A percentile compares a stretch with the other conserved stretches of the same genome.
Conservation (phyloP, 1,140 invertebrate genomes). For the Melitaea cinxia region DNA sequence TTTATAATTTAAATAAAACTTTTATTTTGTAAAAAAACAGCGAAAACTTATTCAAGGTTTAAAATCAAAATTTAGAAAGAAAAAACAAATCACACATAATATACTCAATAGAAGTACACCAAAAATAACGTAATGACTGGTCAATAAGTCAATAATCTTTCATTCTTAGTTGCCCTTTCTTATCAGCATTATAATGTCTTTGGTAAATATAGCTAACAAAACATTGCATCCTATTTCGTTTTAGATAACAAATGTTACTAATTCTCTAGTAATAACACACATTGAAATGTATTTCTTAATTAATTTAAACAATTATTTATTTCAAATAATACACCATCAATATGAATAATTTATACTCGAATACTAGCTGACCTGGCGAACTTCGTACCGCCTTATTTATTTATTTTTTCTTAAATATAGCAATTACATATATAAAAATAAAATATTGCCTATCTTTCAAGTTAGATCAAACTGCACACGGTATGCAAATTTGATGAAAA, state of each 20-base stretch:
- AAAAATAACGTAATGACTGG: background rate
- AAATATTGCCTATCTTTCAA: too few species aligned
- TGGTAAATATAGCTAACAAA: conserved; percentile 27
- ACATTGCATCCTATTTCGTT: conserved; percentile 25
- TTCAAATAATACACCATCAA: background rate
- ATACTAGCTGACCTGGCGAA: too few species aligned
- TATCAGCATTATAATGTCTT: conserved; percentile 27
- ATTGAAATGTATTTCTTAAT: background rate
- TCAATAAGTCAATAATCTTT: conserved; percentile 20
- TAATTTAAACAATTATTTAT: background rate
- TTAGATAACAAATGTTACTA: conserved; percentile 16
- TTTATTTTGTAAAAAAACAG: too few species aligned
- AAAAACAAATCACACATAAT: background rate
- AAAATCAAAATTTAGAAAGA: background rate
- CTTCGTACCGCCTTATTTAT: too few species aligned
- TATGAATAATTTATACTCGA: background rate
- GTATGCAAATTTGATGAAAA: too few species aligned
- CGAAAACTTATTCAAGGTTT: too few species aligned
- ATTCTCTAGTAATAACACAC: background rate
- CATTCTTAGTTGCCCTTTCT: conserved; percentile 38
- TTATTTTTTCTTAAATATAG: too few species aligned
- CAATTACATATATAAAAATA: too few species aligned
- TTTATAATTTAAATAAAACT: too few species aligned
- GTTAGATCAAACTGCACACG: too few species aligned
- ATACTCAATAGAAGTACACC: background rate